phyloP scores from a whole-genome alignment of 2,797 vertebrate species.

The Apogon hyalosoma region DNA sequence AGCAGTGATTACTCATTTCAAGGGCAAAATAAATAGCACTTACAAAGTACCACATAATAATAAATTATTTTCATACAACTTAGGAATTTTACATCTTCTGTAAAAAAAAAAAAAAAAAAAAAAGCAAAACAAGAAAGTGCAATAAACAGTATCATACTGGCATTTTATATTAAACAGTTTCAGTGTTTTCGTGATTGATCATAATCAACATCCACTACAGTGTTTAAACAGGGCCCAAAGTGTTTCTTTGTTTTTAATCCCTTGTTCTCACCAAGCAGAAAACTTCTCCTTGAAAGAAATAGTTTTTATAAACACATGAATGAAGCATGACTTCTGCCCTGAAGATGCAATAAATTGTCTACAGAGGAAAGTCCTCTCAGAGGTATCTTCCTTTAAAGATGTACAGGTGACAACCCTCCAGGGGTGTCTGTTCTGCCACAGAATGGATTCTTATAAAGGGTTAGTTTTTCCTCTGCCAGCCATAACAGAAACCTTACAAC shows the following conservation, averaged over 20 bases:
- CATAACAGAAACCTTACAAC: neutral
- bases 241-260: constrained; percentile 24
- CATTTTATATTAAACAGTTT: constrained; percentile 55
- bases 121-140: constrained; percentile 64
- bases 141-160: constrained; percentile 60
- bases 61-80: constrained; percentile 65
- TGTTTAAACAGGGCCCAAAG: constrained; percentile 55
- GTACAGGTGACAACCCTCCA: constrained; percentile 39
- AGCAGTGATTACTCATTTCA: constrained; percentile 56
- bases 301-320: constrained; percentile 33
- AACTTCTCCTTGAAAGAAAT: constrained; percentile 34
- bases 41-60: constrained; percentile 64
- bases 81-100: constrained; percentile 57
- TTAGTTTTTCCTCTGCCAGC: constrained; percentile 20
- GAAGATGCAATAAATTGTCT: constrained; percentile 48
- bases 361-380: constrained; percentile 55
- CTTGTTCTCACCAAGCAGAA: constrained; percentile 38
- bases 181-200: constrained; percentile 50
- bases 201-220: constrained; percentile 26
- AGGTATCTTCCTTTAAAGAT: constrained; percentile 45
- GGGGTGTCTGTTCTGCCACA: constrained; percentile 42
- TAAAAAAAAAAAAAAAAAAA: constrained; percentile 63
- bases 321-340: constrained; percentile 37
- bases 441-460: constrained; percentile 17
- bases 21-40: constrained; percentile 69